Base-by-base conservation (phyloP, 2,113 vertebrate genomes). In the Heterochromis multidens region DNA sequence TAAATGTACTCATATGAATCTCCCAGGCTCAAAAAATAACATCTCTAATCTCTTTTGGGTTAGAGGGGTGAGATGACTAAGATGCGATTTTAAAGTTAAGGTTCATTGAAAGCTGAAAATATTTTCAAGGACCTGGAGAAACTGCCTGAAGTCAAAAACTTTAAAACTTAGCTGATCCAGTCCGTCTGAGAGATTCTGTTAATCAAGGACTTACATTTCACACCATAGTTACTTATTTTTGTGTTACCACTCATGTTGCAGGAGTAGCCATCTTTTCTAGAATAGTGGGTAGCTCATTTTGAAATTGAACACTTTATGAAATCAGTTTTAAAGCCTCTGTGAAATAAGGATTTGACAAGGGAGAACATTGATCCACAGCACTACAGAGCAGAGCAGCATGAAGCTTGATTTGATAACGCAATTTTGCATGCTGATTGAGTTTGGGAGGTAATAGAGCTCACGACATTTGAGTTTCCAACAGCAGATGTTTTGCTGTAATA, bases 401-500 rank as follows among this genome's bases (percentile, higher is more conserved):
- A 87, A 58, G 91, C 89, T 57, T 83, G 90, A 90, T 94, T 92
- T 90, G 90, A 95, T 94, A 89, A 92, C 81, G 83, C 91, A 90
- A 91, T 94, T 91, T 91, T 82, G 76, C 81, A 56, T 79, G 31
- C 92, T 93, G 93, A 95, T 95, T 94, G 91, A 88, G 91, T 96
- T 95, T 92, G 87, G 85, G 87, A 87, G 74, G 84, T 87, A 94
- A 92, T 91, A 65, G 81, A 83, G 88, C 91, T 82, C 86, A 88
- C 87, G 89, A 92, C 89, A 49, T 91, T 90, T 87, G 77, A 76
- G 87, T 84, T 88, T 93, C 84, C 86, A 92, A 83, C 89, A 89
- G 91, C 95, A 95, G 94, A 93, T 95, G 94, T 93, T 95, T 92
- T 79, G 81, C 88, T 87, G 85, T 86, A 87, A 91, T 86, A 85